Conservation (phyloP, 2,888 invertebrate genomes). For the Polymixis flavicincta region DNA sequence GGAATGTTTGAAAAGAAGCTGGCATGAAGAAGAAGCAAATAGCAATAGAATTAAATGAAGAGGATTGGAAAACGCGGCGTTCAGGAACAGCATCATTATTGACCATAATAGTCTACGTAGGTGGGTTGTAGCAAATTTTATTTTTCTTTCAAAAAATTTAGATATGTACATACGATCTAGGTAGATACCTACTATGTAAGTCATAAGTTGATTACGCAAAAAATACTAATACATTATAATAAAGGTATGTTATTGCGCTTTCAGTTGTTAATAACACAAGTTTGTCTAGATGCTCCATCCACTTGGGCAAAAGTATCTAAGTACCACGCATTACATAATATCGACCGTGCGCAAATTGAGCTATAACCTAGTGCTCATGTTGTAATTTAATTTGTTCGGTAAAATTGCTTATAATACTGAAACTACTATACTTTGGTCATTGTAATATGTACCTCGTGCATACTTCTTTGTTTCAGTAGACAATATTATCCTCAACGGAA, state of each 20-base stretch:
- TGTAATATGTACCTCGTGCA: not conserved
- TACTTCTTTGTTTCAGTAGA: not conserved
- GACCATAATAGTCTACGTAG: too few relatives aligned
- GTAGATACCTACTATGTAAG: not conserved
- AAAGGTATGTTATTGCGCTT: too few relatives aligned
- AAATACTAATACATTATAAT: too few relatives aligned
- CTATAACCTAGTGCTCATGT: conserved; percentile 21
- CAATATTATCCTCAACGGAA: not conserved
- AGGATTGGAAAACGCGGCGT: too few relatives aligned
- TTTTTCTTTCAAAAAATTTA: not conserved
- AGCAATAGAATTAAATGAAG: too few relatives aligned
- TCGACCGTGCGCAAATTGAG: not conserved
- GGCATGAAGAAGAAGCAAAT: not conserved
- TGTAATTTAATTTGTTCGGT: not conserved
- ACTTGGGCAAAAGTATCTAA: too few relatives aligned
- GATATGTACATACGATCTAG: not conserved
- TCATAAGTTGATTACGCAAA: not conserved
- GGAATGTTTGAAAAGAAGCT: not conserved
- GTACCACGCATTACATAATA: not conserved
- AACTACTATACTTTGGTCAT: not conserved
- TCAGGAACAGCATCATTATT: not conserved
- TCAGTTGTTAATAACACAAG: conserved; percentile 3
- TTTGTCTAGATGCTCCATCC: conserved; percentile 4
- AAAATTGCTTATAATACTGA: not conserved
- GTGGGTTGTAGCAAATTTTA: not conserved